Base-by-base conservation (phyloP, 2,888 invertebrate species). In the Lingula anatina region DNA sequence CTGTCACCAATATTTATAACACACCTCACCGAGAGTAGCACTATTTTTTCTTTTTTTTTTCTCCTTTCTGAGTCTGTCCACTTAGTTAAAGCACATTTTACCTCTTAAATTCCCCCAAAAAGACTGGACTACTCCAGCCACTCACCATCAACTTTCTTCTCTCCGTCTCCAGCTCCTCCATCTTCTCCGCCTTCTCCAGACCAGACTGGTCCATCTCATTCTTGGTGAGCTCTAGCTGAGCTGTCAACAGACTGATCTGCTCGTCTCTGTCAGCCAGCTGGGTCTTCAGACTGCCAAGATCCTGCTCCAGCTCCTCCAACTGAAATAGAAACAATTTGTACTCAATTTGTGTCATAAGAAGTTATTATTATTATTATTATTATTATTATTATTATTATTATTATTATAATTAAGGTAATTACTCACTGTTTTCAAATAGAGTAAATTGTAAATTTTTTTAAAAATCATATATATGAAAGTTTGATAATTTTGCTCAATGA, bases 291-390 rank as follows among this genome's bases (percentile, higher is more conserved):
- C 54, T 49, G 35, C 60, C 57, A 18, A 62, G 37, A 20, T 55
- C 40, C 2, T 53, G 47, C 42, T 57, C 57, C 42, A 64, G 43
- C 28, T 59, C 54, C 3, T 51, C 46, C 18, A 60, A 56, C 63
- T 61, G 40, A 7, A 51, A 43, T 15, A 28, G 28, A 37, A 42
- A 25, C 3, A 24, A n/a, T n/a, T n/a, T 24, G 35, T 31, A 15
- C 9, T 15, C 9, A 31, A 15, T 31, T 15, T 31, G 35, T 31
- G 9, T 31, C 15, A 12, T 31, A 31, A 31, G 9, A 31, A 31
- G 9, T 31, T 12, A 9, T 12, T 9, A 12, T 31, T n/a, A n/a
- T n/a, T n/a, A n/a, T n/a, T n/a, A n/a, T n/a, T n/a, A n/a, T n/a
- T n/a, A n/a, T n/a, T n/a, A n/a, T n/a, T n/a, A n/a, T n/a, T n/a